Evolutionary conservation across 2,888 invertebrate genomes (phyloP).

Genomic region (Escarpia spicata): DNA sequence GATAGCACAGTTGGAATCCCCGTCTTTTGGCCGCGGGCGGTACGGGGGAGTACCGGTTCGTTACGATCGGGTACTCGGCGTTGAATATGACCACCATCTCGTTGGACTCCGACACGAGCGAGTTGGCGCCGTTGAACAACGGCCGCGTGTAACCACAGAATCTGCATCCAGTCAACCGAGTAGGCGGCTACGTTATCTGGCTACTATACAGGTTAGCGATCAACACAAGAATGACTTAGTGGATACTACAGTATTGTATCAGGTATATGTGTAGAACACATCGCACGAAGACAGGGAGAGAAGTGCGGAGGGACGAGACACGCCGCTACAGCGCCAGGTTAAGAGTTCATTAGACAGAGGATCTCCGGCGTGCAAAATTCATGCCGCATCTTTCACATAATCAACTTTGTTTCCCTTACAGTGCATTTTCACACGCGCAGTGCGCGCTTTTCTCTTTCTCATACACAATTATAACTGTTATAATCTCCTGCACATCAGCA

Average conservation of each 20-base stretch:
- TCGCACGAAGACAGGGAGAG: too few relatives aligned
- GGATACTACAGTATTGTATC: too few relatives aligned
- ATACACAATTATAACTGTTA: constrained; percentile 13
- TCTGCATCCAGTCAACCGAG: not conserved
- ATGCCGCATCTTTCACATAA: constrained; percentile 17
- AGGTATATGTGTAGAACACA: too few relatives aligned
- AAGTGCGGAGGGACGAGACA: too few relatives aligned
- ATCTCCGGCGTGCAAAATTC: not conserved
- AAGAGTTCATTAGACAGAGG: too few relatives aligned
- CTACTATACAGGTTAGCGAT: too few relatives aligned
- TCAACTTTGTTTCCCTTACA: too few relatives aligned
- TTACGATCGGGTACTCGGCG: not conserved
- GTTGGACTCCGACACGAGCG: not conserved
- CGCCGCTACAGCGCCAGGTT: too few relatives aligned
- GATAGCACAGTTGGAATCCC: not conserved
- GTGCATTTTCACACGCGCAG: too few relatives aligned
- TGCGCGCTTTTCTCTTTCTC: not conserved
- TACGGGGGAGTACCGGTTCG: not conserved
- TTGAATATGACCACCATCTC: constrained; percentile 20
- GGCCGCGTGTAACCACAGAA: not conserved
- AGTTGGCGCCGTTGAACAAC: not conserved
- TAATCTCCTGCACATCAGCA: constrained; percentile 14
- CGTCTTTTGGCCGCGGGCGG: not conserved
- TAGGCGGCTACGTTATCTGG: not conserved
- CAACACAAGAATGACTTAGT: too few relatives aligned